Evolutionary conservation across 1,140 invertebrate species (phyloP).

Genomic region (Trichoplusia ni): DNA sequence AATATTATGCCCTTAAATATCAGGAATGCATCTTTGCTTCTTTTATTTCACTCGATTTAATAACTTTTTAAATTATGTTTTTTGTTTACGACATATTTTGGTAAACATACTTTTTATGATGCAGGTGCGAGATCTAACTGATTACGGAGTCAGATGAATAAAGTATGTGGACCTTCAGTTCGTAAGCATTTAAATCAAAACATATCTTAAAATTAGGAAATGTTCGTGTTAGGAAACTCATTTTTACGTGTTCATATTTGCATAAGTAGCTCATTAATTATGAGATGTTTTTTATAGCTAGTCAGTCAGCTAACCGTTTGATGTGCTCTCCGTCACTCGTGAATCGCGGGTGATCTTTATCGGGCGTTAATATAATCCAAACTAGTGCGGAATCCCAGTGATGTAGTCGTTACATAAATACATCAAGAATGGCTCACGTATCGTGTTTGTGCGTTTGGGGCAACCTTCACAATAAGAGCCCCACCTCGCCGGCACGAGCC

Average conservation of each 20-base stretch:
- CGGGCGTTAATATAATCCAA: slow-evolving; percentile 4
- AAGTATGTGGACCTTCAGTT: too few relatives aligned
- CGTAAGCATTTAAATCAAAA: too few relatives aligned
- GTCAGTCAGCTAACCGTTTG: background rate
- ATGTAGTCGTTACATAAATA: slow-evolving; percentile 3
- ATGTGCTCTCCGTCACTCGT: background rate
- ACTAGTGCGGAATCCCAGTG: background rate
- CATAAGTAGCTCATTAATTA: background rate
- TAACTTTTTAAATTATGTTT: slow-evolving; percentile 38
- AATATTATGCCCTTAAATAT: slow-evolving; percentile 60
- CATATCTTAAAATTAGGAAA: too few relatives aligned
- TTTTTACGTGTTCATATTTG: background rate
- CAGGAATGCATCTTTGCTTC: slow-evolving; percentile 47
- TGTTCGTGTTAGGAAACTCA: too few relatives aligned
- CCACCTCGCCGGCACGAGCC: slow-evolving; percentile 64
- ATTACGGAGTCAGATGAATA: background rate
- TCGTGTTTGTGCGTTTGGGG: slow-evolving; percentile 25
- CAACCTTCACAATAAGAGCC: slow-evolving; percentile 50
- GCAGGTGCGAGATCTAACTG: slow-evolving; percentile 14
- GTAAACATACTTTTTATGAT: slow-evolving; percentile 16
- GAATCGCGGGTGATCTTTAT: background rate
- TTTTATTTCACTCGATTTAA: slow-evolving; percentile 38
- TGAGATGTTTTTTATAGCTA: too few relatives aligned
- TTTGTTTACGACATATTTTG: slow-evolving; percentile 6
- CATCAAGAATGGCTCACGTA: slow-evolving; percentile 24